These are phyloP conservation scores for Anagyrus pseudococci DNA, from an alignment of 2,888 invertebrate species.

Conservation along the genomic window DNA sequence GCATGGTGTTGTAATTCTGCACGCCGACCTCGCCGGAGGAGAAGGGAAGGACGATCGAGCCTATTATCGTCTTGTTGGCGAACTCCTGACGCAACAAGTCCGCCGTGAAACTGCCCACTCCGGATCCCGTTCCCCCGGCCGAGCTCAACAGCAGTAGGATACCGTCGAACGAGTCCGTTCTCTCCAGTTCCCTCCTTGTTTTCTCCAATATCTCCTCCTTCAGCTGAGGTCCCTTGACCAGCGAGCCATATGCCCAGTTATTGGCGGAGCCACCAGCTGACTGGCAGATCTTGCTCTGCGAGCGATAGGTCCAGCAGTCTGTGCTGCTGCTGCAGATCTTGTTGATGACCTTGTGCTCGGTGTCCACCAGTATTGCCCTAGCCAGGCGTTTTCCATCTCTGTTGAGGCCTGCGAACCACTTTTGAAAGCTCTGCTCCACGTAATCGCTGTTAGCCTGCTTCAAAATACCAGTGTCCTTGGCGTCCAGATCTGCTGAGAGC, in stretches of 20 bases:
- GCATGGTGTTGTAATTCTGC: slow-evolving; percentile 65
- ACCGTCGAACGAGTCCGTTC: slow-evolving; percentile 59
- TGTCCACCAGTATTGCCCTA: slow-evolving; percentile 63
- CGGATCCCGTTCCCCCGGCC: slow-evolving; percentile 67
- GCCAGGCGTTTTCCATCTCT: slow-evolving; percentile 57
- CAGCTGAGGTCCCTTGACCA: slow-evolving; percentile 58
- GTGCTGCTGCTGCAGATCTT: slow-evolving; percentile 49
- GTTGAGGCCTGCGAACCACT: slow-evolving; percentile 61
- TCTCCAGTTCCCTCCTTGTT: slow-evolving; percentile 61
- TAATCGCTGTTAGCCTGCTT: slow-evolving; percentile 54
- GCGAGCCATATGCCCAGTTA: slow-evolving; percentile 66
- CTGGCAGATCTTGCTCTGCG: slow-evolving; percentile 59
- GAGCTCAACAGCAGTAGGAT: slow-evolving; percentile 63
- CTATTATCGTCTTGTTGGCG: slow-evolving; percentile 61
- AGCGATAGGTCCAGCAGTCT: slow-evolving; percentile 57
- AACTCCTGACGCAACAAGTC: slow-evolving; percentile 61
- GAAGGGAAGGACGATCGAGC: slow-evolving; percentile 62
- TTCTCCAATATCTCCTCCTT: slow-evolving; percentile 56
- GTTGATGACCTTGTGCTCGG: slow-evolving; percentile 63
- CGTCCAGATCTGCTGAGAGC: slow-evolving; percentile 59
- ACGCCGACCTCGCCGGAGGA: slow-evolving; percentile 64
- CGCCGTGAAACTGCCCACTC: slow-evolving; percentile 62
- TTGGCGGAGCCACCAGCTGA: slow-evolving; percentile 63
- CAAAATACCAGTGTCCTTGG: slow-evolving; percentile 47
- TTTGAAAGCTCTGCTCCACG: slow-evolving; percentile 53